Conservation (phyloP, 2,113 vertebrate genomes). For the Crotophaga sulcirostris region DNA sequence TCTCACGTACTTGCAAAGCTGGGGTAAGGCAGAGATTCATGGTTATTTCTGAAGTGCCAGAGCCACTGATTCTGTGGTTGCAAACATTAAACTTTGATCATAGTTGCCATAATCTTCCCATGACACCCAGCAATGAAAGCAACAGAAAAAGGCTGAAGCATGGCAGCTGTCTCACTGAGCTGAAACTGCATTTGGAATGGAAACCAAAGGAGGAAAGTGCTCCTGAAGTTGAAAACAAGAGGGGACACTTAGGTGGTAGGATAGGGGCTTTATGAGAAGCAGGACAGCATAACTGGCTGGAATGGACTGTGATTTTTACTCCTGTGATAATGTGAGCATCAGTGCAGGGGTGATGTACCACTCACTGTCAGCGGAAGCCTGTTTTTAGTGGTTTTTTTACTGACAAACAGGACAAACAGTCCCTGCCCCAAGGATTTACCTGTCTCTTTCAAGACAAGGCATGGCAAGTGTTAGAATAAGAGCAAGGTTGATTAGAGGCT, state of each 20-base stretch:
- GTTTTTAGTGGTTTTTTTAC: not conserved
- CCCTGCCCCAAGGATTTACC: not conserved
- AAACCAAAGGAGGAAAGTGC: not conserved
- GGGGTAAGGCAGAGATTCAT: not conserved
- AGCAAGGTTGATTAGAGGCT: not conserved
- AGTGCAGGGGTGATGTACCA: not conserved
- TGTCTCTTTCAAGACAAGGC: not conserved
- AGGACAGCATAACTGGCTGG: not conserved
- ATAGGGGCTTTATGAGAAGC: not conserved
- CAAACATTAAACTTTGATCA: constrained; percentile 14
- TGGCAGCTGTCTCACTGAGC: not conserved
- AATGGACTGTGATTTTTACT: not conserved
- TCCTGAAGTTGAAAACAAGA: not conserved
- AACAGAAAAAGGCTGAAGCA: not conserved
- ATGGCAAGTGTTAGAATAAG: not conserved
- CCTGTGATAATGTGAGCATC: not conserved
- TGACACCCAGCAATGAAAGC: constrained; percentile 17
- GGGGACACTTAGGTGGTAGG: not conserved
- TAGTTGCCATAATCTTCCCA: constrained; percentile 1
- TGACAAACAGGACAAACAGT: not conserved
- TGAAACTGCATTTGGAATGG: not conserved
- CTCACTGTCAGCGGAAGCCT: not conserved
- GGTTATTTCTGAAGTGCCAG: not conserved
- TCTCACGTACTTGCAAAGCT: not conserved
- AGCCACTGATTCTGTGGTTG: not conserved